A percentile compares a stretch with the other conserved stretches of the same genome.
These are phyloP conservation scores for Prolemur simus DNA, from an alignment of 2,113 vertebrate genomes.

Conservation along the genomic window DNA sequence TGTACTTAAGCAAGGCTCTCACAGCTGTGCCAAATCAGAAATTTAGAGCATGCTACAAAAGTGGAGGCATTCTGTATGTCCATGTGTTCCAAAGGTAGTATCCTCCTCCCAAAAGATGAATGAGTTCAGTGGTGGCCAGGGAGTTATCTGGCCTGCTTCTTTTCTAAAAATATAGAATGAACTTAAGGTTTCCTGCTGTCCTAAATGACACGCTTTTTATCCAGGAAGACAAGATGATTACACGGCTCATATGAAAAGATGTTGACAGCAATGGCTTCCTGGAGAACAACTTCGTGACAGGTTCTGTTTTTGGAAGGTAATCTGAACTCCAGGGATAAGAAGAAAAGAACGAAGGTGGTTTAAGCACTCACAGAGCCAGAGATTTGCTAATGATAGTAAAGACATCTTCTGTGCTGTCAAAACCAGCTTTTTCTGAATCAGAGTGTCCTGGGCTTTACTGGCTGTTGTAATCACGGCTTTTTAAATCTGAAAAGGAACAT, in stretches of 20 bases:
- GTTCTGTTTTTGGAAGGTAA: neutral
- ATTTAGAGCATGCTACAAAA: neutral
- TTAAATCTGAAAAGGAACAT: neutral
- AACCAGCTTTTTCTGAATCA: neutral
- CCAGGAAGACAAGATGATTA: neutral
- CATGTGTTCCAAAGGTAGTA: rapidly evolving
- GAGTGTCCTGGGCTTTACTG: neutral
- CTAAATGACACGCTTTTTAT: neutral
- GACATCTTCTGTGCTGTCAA: neutral
- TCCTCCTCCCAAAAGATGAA: neutral
- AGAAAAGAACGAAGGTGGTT: neutral
- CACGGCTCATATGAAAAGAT: neutral
- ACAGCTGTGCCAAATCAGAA: neutral
- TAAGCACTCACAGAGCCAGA: neutral
- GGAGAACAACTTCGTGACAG: neutral
- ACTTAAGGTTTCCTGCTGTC: neutral
- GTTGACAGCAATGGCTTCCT: neutral
- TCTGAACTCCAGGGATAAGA: neutral
- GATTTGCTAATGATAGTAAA: neutral
- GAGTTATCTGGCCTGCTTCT: neutral
- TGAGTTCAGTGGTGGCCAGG: neutral
- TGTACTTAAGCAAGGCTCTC: neutral
- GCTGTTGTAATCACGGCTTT: neutral
- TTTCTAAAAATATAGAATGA: neutral
- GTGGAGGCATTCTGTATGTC: neutral